A percentile compares a stretch with the other conserved stretches of the same genome.
These are phyloP conservation scores for Lipotes vexillifer DNA, from an alignment of 2,113 vertebrate species.

Conservation along the genomic window DNA sequence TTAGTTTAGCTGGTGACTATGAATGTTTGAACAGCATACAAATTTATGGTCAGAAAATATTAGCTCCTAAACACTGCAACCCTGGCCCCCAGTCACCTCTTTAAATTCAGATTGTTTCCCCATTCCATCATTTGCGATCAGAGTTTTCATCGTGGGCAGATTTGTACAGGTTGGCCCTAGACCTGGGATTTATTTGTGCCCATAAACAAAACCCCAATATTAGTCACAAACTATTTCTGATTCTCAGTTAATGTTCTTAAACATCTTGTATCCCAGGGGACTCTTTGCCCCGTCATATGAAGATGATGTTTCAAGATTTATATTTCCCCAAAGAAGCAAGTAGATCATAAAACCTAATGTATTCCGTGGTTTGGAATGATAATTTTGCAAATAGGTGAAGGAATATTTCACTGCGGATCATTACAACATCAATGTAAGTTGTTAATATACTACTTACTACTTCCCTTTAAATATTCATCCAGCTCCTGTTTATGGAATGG, in stretches of 20 bases:
- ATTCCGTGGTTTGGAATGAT: slow-evolving; percentile 83
- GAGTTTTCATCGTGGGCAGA: slow-evolving; percentile 29
- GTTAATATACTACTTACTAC: slow-evolving; percentile 30
- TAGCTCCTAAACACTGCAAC: not conserved
- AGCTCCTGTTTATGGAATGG: not conserved
- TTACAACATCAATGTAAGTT: slow-evolving; percentile 48
- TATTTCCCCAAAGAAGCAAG: slow-evolving; percentile 74
- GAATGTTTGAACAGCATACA: slow-evolving; percentile 11
- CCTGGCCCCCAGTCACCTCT: slow-evolving; percentile 32
- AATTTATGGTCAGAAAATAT: slow-evolving; percentile 56
- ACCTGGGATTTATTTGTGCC: slow-evolving; percentile 57
- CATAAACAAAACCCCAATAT: slow-evolving; percentile 62
- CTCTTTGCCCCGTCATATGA: slow-evolving; percentile 79
- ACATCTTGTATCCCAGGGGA: slow-evolving; percentile 78
- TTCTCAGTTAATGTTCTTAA: slow-evolving; percentile 77
- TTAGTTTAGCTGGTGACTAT: slow-evolving; percentile 30
- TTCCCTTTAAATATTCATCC: slow-evolving; percentile 51
- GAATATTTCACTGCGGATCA: slow-evolving; percentile 73
- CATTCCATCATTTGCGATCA: slow-evolving; percentile 31
- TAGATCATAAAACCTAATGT: slow-evolving; percentile 84
- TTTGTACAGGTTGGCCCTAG: slow-evolving; percentile 55
- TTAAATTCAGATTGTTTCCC: slow-evolving; percentile 66
- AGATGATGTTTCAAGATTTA: slow-evolving; percentile 81
- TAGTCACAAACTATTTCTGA: slow-evolving; percentile 65
- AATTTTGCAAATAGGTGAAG: slow-evolving; percentile 73